A percentile compares a stretch with the other conserved stretches of the same genome.
Conservation (phyloP, 2,888 invertebrate genomes). For the Chesias legatella region DNA sequence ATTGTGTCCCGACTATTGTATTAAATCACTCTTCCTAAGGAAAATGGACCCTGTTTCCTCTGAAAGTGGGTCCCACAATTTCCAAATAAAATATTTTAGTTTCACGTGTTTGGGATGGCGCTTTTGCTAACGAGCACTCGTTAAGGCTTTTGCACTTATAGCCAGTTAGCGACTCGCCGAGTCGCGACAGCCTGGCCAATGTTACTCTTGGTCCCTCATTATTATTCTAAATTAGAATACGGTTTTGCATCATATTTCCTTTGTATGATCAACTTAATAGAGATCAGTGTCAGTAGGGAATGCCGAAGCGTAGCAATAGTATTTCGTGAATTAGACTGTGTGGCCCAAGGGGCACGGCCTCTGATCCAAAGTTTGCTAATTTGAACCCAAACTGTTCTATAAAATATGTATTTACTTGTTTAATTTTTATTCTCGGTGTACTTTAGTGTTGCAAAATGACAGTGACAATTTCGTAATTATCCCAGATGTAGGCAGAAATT, state of each 20-base stretch:
- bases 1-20: conserved; percentile 14
- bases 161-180: conserved; percentile 17
- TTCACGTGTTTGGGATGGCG: conserved; percentile 21
- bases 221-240: neutral
- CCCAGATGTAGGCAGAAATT: too few relatives aligned
- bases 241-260: neutral
- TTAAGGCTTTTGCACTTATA: conserved; percentile 22
- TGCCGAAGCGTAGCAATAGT: too few relatives aligned
- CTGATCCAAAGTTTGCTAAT: too few relatives aligned
- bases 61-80: conserved; percentile 10
- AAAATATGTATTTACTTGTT: too few relatives aligned
- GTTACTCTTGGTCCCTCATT: conserved; percentile 8
- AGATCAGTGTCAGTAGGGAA: too few relatives aligned
- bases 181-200: conserved; percentile 11
- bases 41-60: conserved; percentile 16
- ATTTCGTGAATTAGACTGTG: too few relatives aligned
- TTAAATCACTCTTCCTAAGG: conserved; percentile 11
- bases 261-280: neutral
- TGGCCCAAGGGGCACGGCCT: too few relatives aligned
- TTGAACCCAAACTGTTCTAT: too few relatives aligned
- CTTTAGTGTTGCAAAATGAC: too few relatives aligned
- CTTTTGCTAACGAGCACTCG: conserved; percentile 22
- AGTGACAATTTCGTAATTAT: too few relatives aligned
- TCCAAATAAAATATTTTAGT: conserved; percentile 19
- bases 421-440: too few relatives aligned